phyloP scores from a whole-genome alignment of 2,113 vertebrate genomes.

The Carettochelys insculpta region DNA sequence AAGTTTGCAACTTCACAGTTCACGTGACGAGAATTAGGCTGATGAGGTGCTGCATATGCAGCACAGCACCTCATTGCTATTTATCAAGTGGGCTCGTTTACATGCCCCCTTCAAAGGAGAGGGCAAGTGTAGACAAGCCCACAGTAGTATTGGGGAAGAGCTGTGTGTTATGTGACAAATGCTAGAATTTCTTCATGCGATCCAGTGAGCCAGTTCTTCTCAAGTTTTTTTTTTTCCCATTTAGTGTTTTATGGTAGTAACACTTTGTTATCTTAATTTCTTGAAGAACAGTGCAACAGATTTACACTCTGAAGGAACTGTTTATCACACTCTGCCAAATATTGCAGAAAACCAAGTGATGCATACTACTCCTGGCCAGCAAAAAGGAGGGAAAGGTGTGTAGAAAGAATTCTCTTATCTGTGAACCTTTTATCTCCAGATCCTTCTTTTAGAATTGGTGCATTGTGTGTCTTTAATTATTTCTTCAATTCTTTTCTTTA shows the following conservation, averaged over 20 bases:
- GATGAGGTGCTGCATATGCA: no score
- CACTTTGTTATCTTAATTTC: not conserved
- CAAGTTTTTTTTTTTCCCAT: not conserved
- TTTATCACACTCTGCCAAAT: slow-evolving; percentile 66
- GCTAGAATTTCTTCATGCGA: not conserved
- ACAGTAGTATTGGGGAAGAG: not conserved
- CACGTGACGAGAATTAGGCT: no score
- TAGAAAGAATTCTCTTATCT: not conserved
- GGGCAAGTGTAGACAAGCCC: no score
- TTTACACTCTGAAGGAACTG: slow-evolving; percentile 74
- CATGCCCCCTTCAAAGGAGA: no score
- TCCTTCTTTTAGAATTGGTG: not conserved
- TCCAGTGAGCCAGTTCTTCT: not conserved
- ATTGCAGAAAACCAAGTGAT: slow-evolving; percentile 73
- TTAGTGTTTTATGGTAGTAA: not conserved
- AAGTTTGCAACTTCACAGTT: no score
- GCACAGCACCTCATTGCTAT: no score
- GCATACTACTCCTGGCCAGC: slow-evolving; percentile 74
- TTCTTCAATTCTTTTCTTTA: not conserved
- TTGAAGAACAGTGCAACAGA: slow-evolving; percentile 74
- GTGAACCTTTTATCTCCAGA: not conserved
- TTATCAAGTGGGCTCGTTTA: no score
- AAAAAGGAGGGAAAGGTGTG: slow-evolving; percentile 86
- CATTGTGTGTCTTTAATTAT: not conserved
- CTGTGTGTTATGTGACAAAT: not conserved